These are phyloP conservation scores for Andrena chrysosceles DNA, from an alignment of 2,888 invertebrate species.

Conservation along the genomic window DNA sequence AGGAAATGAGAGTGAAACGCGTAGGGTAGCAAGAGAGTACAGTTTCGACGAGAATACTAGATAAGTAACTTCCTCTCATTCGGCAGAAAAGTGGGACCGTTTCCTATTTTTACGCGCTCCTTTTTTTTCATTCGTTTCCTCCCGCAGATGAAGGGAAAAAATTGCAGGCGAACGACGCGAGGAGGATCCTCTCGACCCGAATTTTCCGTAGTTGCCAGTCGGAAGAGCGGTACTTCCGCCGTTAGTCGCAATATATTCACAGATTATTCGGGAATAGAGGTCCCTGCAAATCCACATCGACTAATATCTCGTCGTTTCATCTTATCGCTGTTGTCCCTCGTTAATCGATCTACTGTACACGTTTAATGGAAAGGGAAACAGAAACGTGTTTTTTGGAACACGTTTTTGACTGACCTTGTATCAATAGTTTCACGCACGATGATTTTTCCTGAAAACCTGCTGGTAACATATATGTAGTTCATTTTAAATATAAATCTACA, in stretches of 20 bases:
- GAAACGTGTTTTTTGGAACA: background rate
- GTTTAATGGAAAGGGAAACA: background rate
- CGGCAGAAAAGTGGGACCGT: slow-evolving; percentile 66
- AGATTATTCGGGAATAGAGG: slow-evolving; percentile 58
- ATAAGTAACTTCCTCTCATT: slow-evolving; percentile 59
- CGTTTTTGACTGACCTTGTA: background rate
- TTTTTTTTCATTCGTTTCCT: slow-evolving; percentile 56
- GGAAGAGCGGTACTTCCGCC: slow-evolving; percentile 63
- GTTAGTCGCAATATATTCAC: slow-evolving; percentile 66
- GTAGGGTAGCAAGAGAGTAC: slow-evolving; percentile 1
- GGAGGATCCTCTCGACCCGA: slow-evolving; percentile 73
- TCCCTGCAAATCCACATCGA: slow-evolving; percentile 37
- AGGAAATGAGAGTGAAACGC: slow-evolving; percentile 13
- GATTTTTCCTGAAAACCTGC: background rate
- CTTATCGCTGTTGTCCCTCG: background rate
- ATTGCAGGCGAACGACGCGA: slow-evolving; percentile 68
- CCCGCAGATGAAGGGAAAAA: slow-evolving; percentile 63
- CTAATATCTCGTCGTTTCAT: slow-evolving; percentile 28
- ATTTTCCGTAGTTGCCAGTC: slow-evolving; percentile 67
- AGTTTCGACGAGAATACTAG: slow-evolving; percentile 40
- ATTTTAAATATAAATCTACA: too few species aligned
- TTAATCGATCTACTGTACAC: background rate
- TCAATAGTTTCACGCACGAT: background rate
- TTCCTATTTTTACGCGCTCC: slow-evolving; percentile 63
- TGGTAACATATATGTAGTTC: background rate